Conservation (phyloP, 1,140 invertebrate species). For the Temnothorax longispinosus region DNA sequence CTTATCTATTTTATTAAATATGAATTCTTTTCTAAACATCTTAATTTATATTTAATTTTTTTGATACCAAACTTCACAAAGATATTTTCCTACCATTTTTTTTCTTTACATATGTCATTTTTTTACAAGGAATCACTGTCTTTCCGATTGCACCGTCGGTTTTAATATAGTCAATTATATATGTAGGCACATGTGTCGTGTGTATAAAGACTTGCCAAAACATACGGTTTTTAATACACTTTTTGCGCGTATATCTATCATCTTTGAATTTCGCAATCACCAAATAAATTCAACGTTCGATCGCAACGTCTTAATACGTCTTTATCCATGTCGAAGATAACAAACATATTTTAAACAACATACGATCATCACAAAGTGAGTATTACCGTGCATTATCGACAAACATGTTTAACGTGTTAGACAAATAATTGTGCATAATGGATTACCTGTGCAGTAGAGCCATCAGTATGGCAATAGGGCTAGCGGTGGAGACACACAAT, state of each 20-base stretch:
- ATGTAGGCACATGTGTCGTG: neutral
- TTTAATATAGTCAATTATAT: neutral
- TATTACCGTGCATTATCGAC: slow-evolving; percentile 83
- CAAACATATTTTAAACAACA: slow-evolving; percentile 32
- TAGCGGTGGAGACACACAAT: slow-evolving; percentile 88
- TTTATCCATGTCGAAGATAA: neutral
- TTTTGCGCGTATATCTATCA: neutral
- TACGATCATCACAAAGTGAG: slow-evolving; percentile 43
- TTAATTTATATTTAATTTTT: neutral
- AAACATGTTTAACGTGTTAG: slow-evolving; percentile 79
- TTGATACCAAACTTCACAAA: neutral
- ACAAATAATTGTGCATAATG: slow-evolving; percentile 85
- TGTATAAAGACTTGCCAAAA: neutral
- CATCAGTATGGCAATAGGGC: slow-evolving; percentile 95
- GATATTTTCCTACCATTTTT: neutral
- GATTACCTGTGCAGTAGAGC: slow-evolving; percentile 94
- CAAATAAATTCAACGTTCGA: neutral
- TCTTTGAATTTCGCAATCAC: neutral
- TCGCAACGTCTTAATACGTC: neutral
- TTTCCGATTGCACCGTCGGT: slow-evolving; percentile 1
- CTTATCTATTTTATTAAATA: slow-evolving; percentile 19
- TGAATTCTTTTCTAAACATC: neutral
- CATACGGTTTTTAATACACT: neutral
- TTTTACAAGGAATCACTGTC: neutral
- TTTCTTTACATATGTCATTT: neutral